A percentile compares a stretch with the other conserved stretches of the same genome.
phyloP scores from a whole-genome alignment of 2,113 vertebrate species.

The human (Homo sapiens) region DNA sequence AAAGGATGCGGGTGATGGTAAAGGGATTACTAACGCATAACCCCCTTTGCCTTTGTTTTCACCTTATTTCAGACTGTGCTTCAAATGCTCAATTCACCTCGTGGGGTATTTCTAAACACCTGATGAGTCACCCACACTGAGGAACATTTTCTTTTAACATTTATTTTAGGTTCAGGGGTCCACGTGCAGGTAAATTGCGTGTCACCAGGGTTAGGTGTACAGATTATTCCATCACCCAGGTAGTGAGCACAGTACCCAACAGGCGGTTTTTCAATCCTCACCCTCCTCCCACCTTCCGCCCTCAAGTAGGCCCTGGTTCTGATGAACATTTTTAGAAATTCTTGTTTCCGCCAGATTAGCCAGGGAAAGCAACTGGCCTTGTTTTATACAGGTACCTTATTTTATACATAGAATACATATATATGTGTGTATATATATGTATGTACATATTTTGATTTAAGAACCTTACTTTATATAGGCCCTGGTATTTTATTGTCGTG shows the following conservation, averaged over 20 bases:
- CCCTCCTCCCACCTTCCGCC: too few species aligned
- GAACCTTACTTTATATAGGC: neutral
- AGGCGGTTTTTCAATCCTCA: too few species aligned
- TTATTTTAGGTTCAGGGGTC: too few species aligned
- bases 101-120: neutral
- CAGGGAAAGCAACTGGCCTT: neutral
- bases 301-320: too few species aligned
- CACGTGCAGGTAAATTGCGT: too few species aligned
- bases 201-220: too few species aligned
- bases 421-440: neutral
- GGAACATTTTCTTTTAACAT: too few species aligned
- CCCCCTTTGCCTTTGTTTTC: neutral
- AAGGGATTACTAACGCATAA: neutral
- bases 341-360: neutral
- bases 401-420: neutral
- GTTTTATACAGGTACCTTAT: too few species aligned
- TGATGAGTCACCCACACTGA: too few species aligned
- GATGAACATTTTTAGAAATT: neutral
- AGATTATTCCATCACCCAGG: too few species aligned
- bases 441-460: neutral
- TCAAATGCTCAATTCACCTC: too few species aligned
- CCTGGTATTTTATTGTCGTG: neutral
- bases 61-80: neutral
- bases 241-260: too few species aligned
- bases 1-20: rapidly evolving